Evolutionary conservation across 1,140 invertebrate genomes (phyloP), one percentile per base, ranked within the genome.

Genomic region (Kradibia gibbosae): DNA sequence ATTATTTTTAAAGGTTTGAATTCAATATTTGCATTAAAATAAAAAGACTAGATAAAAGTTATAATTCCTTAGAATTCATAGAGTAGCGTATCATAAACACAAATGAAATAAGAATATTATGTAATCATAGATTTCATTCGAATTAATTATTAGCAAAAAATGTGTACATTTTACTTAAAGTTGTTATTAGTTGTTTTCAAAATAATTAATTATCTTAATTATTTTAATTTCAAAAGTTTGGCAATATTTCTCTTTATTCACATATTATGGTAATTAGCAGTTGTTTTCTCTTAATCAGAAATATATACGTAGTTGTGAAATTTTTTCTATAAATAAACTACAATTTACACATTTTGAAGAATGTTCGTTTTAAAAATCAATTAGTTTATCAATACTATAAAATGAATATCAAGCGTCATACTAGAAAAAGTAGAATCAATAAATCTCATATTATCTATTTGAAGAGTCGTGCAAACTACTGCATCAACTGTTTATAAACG

Each of bases 251-350:
- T n/a, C n/a, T n/a, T n/a, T 36, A 36, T 31, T 3, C 15, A 1
- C 15, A 36, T 36, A 36, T 65, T 36, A 36, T 28, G 31, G 31
- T 45, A 45, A 45, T 70, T 8, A 45, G 25, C 83, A 81, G n/a
- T n/a, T 73, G 42, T 73, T 74, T 80, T 65, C 42, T 42, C 39
- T 65, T 57, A 48, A 71, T 48, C 55, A 45, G 22, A 36, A 31
- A 75, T 60, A 67, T 67, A 39, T 28, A 48, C 36, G 48, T 53
- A 71, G 71, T 62, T 74, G 55, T 62, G 48, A 81, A 67, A 65
- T 75, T 81, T 67, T 28, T 3, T 80, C 79, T 81, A 75, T 39
- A 81, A 80, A 80, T 75, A 81, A 67, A 50, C 39, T 28, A 36
- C 39, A 57, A 31, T 15, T 42, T 3, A 15, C 25, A 5, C 31